A percentile compares a stretch with the other conserved stretches of the same genome.
These are phyloP conservation scores for Cephus cinctus DNA, from an alignment of 1,140 invertebrate genomes.

Conservation along the genomic window DNA sequence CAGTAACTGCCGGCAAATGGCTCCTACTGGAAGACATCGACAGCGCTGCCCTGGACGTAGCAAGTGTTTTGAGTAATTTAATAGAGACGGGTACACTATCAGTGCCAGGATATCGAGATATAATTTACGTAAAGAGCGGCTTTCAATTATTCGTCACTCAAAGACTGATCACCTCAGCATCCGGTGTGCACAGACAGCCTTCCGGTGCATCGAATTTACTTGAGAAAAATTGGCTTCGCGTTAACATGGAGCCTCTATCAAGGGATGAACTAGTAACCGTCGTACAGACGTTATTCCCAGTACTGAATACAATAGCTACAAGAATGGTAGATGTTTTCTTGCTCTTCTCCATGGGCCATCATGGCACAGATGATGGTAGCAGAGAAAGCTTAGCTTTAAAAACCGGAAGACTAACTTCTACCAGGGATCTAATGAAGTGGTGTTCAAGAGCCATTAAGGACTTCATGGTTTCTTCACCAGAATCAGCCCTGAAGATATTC, in stretches of 20 bases:
- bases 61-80: constrained; percentile 81
- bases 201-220: constrained; percentile 65
- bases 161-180: constrained; percentile 60
- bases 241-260: constrained; percentile 79
- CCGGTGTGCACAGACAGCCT: constrained; percentile 65
- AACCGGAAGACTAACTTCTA: constrained; percentile 69
- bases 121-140: constrained; percentile 71
- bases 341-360: constrained; percentile 72
- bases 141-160: constrained; percentile 93
- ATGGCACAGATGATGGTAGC: constrained; percentile 46
- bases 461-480: constrained; percentile 74
- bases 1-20: constrained; percentile 87
- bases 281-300: constrained; percentile 69
- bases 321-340: constrained; percentile 84
- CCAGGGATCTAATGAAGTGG: constrained; percentile 92
- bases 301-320: constrained; percentile 70
- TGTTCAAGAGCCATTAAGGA: constrained; percentile 74
- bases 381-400: constrained; percentile 41
- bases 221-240: constrained; percentile 80
- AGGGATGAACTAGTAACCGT: constrained; percentile 70
- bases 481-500: constrained; percentile 74
- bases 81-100: constrained; percentile 81
- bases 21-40: constrained; percentile 96
- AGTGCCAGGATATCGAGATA: constrained; percentile 84
- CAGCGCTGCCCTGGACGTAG: constrained; percentile 87